Evolutionary conservation across 2,113 vertebrate species (phyloP), one percentile per base, ranked within the genome.

Genomic region (Sturnira hondurensis): DNA sequence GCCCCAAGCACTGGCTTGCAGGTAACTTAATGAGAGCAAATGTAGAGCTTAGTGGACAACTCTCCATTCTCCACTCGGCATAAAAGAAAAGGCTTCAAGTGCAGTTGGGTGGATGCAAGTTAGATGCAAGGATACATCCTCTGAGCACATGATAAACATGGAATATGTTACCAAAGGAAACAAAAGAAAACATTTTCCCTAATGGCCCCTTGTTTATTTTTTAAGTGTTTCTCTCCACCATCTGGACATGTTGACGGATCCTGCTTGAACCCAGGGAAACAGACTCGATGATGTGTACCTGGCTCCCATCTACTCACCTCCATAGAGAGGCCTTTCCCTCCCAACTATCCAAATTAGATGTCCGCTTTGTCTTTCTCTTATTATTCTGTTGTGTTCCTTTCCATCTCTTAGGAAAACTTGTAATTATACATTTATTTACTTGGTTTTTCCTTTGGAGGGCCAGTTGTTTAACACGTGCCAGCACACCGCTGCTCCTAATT

Each of bases 141-240:
- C 68, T 4, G 86, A 93, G 97, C 86, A 56, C 43, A 10, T 3
- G 19, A 52, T 93, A 93, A 95, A 94, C 82, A 54, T 74, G 20
- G 85, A 96, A 82, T 78, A 68, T 11, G 45, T 86, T 93, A 96
- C 88, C 77, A 93, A 95, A 93, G 82, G 89, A 95, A 74, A 84
- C 54, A 52, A 89, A 81, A 93, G 73, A 93, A 70, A 38, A 10
- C n/a, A 41, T 92, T 77, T 67, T 95, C 90, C 94, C 84, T 61
- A 33, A 70, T 10, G 70, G 41, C 5, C 58, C 56, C 86, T 54
- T 38, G 22, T 68, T 93, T 77, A 31, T 89, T 86, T 96, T 87
- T 73, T 91, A 91, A 95, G 92, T 93, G 67, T 63, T 92, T 93
- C 94, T 81, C 91, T 93, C 36, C 77, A 82, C 36, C 28, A 6